A percentile compares a stretch with the other conserved stretches of the same genome.
Evolutionary conservation across 2,113 vertebrate genomes (phyloP).

Genomic region (Platichthys stellatus): DNA sequence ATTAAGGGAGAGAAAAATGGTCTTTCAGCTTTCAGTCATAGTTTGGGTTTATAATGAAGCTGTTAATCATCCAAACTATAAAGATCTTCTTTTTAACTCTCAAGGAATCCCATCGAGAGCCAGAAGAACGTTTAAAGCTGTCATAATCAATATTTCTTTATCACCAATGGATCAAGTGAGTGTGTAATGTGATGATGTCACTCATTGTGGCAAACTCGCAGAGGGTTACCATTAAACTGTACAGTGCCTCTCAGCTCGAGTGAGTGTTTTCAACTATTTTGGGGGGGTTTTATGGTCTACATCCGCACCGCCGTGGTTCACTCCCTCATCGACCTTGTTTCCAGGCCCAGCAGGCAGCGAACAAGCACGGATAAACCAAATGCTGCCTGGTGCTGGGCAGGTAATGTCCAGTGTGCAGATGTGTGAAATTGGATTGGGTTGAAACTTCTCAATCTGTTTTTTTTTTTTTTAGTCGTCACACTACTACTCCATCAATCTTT

Average conservation of each 20-base stretch:
- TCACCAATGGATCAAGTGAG: background rate
- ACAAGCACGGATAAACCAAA: constrained; percentile 26
- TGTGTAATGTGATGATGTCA: background rate
- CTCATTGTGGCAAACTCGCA: background rate
- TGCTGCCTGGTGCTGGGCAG: constrained; percentile 25
- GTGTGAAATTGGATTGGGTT: constrained; percentile 64
- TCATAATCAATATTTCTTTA: background rate
- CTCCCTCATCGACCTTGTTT: constrained; percentile 32
- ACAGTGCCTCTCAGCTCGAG: background rate
- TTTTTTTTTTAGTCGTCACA: constrained; percentile 12
- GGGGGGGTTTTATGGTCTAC: constrained; percentile 6
- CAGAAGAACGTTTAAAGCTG: too few species aligned
- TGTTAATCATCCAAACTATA: constrained; percentile 1
- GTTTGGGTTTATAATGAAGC: constrained; percentile 21
- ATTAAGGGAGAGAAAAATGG: constrained; percentile 24
- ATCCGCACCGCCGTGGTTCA: constrained; percentile 16
- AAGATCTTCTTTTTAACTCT: background rate
- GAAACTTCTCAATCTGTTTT: constrained; percentile 44
- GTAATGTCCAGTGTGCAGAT: constrained; percentile 38
- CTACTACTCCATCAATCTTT: constrained; percentile 7
- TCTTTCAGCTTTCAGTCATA: background rate
- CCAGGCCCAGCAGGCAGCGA: constrained; percentile 40
- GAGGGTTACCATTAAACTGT: too few species aligned
- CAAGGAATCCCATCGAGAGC: background rate
- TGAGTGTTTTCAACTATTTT: background rate